Conservation (phyloP, 1,140 invertebrate genomes). For the Spodoptera frugiperda region DNA sequence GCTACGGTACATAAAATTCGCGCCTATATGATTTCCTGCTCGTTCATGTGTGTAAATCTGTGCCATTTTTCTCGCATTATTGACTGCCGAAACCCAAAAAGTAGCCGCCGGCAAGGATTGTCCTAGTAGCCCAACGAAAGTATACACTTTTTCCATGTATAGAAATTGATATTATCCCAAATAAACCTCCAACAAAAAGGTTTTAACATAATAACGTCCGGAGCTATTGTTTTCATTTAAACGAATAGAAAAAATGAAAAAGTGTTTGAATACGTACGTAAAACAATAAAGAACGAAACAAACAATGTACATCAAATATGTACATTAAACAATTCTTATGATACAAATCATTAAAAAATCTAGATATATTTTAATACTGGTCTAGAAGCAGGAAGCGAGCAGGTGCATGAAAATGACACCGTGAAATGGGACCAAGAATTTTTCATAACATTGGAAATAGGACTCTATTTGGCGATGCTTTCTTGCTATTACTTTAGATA, state of each 20-base stretch:
- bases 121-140: constrained; percentile 44
- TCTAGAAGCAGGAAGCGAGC: constrained; percentile 16
- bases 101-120: constrained; percentile 39
- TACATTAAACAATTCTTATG: too few species aligned
- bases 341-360: background rate
- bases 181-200: constrained; percentile 31
- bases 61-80: constrained; percentile 44
- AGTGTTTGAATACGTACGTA: background rate
- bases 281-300: background rate
- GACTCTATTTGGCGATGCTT: constrained; percentile 31
- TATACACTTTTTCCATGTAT: constrained; percentile 7
- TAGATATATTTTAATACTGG: constrained; percentile 7
- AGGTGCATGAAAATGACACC: constrained; percentile 39
- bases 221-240: constrained; percentile 27
- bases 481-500: constrained; percentile 12
- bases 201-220: constrained; percentile 3
- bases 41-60: background rate
- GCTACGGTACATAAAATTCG: background rate
- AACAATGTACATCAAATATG: background rate
- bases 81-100: constrained; percentile 41
- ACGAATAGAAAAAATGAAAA: background rate
- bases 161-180: constrained; percentile 42
- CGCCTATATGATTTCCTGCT: background rate
- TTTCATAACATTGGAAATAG: constrained; percentile 41
- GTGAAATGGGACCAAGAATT: constrained; percentile 33